These are phyloP conservation scores for Drosophila yooni DNA, from an alignment of 2,888 invertebrate genomes.

Conservation along the genomic window DNA sequence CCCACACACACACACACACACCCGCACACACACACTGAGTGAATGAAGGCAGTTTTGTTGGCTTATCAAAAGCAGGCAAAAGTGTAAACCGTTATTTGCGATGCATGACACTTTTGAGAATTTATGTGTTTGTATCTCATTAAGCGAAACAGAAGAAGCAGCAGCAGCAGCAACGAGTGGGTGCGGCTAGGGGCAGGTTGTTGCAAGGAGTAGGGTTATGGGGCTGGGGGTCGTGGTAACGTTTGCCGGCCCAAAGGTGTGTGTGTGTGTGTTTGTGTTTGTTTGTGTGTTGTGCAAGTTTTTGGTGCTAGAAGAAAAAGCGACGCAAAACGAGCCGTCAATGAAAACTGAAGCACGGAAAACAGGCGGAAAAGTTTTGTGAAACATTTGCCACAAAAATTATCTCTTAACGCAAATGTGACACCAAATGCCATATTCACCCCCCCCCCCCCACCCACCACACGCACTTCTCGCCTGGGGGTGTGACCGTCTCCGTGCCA, in stretches of 20 bases:
- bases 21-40: conserved; percentile 37
- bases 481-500: conserved; percentile 25
- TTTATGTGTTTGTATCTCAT: conserved; percentile 85
- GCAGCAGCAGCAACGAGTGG: neutral
- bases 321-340: conserved; percentile 27
- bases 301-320: conserved; percentile 21
- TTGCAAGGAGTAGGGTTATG: neutral
- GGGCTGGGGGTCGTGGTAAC: conserved; percentile 2
- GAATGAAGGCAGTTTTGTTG: conserved; percentile 56
- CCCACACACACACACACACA: conserved; percentile 17
- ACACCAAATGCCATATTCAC: conserved; percentile 58
- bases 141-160: conserved; percentile 65
- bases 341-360: conserved; percentile 36
- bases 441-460: neutral
- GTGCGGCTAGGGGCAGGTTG: neutral
- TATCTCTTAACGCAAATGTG: conserved; percentile 79
- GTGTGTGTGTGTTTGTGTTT: conserved; percentile 33
- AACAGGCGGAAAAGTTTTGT: conserved; percentile 62
- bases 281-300: conserved; percentile 52
- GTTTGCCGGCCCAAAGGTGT: conserved; percentile 61
- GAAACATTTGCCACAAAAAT: conserved; percentile 71
- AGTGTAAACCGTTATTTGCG: conserved; percentile 77
- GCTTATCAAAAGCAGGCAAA: conserved; percentile 78
- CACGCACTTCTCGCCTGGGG: conserved; percentile 1
- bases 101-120: conserved; percentile 83